Base-by-base conservation (phyloP, 1,140 invertebrate genomes). In the Goniozus legneri region DNA sequence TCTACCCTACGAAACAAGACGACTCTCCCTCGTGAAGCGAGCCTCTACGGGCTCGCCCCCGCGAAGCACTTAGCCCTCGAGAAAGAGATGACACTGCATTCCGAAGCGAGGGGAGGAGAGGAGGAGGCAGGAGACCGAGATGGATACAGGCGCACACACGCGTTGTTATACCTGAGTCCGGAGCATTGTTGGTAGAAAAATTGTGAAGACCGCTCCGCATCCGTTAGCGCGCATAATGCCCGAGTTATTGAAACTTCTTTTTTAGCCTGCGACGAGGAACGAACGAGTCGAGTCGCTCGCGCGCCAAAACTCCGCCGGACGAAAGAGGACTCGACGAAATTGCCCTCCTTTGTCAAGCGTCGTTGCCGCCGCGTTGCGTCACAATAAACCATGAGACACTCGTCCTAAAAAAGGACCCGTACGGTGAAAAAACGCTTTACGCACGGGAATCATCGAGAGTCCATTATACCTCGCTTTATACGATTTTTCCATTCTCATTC, bases 181-280 rank as follows among this genome's bases (percentile, higher is more conserved):
- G 33, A 33, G 52, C 46, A 67, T 65, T 67, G 63, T 66, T 43
- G 52, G 44, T 43, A n/a, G 47, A 44, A 39, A 44, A 27, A 27
- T 27, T n/a, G n/a, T n/a, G 32, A 20, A 50, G 43, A 30, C 27
- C 27, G 12, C 39, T 27, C 31, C 24, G 37, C 42, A 21, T 41
- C 42, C 34, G 42, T 43, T 18, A 35, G 15, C 15, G n/a, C n/a
- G 32, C 42, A 61, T 65, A 68, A 65, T 64, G 54, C 54, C 58
- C 45, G 63, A 66, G 55, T 70, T 69, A 69, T 71, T 69, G 67
- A 67, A 66, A 71, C 65, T 66, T 65, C 51, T 58, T 59, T 59
- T 50, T n/a, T n/a, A n/a, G n/a, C n/a, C n/a, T n/a, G n/a, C n/a
- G n/a, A n/a, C n/a, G n/a, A n/a, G n/a, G n/a, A n/a, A n/a, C n/a